A percentile compares a stretch with the other conserved stretches of the same genome.
Conservation (phyloP, 2,113 vertebrate species). For the Condylura cristata region DNA sequence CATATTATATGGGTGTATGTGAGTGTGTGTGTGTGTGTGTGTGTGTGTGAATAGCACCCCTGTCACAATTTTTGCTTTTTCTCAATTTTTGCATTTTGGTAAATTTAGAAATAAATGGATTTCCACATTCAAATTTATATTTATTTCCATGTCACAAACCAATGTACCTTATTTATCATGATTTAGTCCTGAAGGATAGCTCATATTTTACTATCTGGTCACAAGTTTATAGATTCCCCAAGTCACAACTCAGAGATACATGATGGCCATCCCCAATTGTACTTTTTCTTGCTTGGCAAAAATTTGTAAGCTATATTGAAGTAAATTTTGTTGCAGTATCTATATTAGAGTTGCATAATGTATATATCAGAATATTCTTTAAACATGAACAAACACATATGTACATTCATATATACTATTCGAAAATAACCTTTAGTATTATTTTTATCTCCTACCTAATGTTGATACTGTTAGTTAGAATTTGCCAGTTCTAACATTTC, state of each 20-base stretch:
- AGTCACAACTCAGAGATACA: not conserved
- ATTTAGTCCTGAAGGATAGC: not conserved
- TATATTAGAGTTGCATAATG: not conserved
- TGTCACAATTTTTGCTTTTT: not conserved
- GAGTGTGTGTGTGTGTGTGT: too few relatives aligned
- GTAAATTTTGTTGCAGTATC: not conserved
- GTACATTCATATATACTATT: not conserved
- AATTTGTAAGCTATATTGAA: not conserved
- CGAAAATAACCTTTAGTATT: not conserved
- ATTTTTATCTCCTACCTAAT: not conserved
- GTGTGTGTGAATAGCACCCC: too few relatives aligned
- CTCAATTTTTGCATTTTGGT: not conserved
- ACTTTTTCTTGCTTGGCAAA: not conserved
- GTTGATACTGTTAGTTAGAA: not conserved
- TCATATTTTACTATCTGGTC: not conserved
- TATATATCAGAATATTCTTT: not conserved
- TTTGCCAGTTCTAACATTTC: not conserved
- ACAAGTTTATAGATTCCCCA: not conserved
- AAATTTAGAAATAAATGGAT: not conserved
- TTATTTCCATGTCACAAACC: not conserved
- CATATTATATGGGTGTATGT: too few relatives aligned
- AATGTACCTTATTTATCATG: not conserved
- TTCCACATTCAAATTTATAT: not conserved
- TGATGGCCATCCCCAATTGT: not conserved
- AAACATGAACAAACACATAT: not conserved